Conservation (phyloP, 1,140 invertebrate genomes). For the Laupala kohalensis region DNA sequence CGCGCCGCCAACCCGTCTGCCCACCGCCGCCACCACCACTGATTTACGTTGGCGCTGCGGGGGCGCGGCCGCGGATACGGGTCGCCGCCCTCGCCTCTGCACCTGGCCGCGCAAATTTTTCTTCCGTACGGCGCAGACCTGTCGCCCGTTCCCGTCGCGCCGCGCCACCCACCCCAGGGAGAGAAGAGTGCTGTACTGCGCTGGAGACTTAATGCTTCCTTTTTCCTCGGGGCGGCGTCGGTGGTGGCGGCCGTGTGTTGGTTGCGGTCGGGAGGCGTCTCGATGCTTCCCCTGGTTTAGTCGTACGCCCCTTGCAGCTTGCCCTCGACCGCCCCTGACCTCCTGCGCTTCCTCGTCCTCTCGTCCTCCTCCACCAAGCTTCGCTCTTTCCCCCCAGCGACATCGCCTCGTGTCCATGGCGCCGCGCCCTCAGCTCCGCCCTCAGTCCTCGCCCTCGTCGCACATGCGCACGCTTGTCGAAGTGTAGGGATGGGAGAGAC, state of each 20-base stretch:
- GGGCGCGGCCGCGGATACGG: not conserved
- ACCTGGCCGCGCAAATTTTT: not conserved
- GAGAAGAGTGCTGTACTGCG: not conserved
- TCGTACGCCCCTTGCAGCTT: not conserved
- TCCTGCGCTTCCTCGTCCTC: not conserved
- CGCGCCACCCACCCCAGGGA: too few species aligned
- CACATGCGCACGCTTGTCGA: too few species aligned
- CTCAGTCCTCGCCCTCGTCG: not conserved
- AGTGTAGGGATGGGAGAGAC: too few species aligned
- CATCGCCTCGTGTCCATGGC: not conserved
- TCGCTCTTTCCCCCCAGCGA: not conserved
- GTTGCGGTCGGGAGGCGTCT: not conserved
- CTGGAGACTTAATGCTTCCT: not conserved
- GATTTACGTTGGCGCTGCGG: not conserved
- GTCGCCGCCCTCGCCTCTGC: not conserved
- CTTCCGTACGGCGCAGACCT: not conserved
- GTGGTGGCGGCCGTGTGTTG: not conserved
- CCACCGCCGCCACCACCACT: not conserved
- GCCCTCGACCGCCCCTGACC: not conserved
- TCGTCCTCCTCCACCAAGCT: not conserved
- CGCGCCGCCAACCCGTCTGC: too few species aligned
- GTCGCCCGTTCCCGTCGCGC: too few species aligned
- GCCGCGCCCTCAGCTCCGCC: not conserved
- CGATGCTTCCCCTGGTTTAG: not conserved
- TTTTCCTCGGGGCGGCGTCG: not conserved